A percentile compares a stretch with the other conserved stretches of the same genome.
These are phyloP conservation scores for Gambelia wislizenii DNA, from an alignment of 2,797 vertebrate species.

Conservation along the genomic window DNA sequence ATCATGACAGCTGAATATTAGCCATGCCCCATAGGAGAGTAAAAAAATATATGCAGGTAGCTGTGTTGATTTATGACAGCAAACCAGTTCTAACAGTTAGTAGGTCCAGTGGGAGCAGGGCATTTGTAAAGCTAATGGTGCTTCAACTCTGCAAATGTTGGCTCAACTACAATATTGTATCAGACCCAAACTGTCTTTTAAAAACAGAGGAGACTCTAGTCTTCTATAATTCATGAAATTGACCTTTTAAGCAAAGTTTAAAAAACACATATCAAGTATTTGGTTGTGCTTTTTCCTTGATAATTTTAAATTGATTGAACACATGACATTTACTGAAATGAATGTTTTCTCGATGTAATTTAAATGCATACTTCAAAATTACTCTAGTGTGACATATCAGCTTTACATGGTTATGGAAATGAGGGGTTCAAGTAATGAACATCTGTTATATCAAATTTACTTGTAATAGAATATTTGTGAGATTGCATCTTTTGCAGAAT, in stretches of 20 bases:
- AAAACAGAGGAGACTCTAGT: neutral
- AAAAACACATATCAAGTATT: neutral
- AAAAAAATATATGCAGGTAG: neutral
- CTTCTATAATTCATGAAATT: constrained; percentile 23
- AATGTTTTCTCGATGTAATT: constrained; percentile 13
- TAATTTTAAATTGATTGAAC: constrained; percentile 47
- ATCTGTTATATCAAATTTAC: constrained; percentile 21
- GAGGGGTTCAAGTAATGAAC: constrained; percentile 8
- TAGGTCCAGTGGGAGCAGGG: neutral
- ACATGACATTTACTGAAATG: constrained; percentile 59
- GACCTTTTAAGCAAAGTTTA: constrained; percentile 35
- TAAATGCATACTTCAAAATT: constrained; percentile 13
- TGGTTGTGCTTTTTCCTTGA: neutral
- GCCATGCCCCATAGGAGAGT: neutral
- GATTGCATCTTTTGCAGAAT: neutral
- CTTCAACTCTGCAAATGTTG: neutral
- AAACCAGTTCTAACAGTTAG: neutral
- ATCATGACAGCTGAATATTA: neutral
- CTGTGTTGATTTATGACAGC: neutral
- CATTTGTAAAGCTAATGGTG: neutral
- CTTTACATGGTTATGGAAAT: constrained; percentile 15
- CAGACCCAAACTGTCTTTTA: neutral
- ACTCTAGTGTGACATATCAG: constrained; percentile 45
- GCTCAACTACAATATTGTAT: no score
- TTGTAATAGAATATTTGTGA: constrained; percentile 14